These are phyloP conservation scores for Drosophila pallidifrons DNA, from an alignment of 1,140 invertebrate species.

Conservation along the genomic window DNA sequence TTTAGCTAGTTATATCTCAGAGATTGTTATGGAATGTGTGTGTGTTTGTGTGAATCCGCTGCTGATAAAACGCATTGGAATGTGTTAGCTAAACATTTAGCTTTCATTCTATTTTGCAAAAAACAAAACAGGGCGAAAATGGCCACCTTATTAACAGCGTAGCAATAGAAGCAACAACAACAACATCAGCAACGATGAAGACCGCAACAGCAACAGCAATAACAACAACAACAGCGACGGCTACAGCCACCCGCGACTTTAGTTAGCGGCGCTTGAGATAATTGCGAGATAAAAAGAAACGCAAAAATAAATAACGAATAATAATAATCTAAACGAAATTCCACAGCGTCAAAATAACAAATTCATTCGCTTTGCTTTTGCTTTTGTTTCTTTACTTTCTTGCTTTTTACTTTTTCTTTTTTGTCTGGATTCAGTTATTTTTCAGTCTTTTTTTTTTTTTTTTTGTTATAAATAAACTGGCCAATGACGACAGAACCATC, in stretches of 20 bases:
- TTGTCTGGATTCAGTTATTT: no score
- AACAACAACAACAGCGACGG: neutral
- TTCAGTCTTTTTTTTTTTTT: neutral
- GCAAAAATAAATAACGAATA: neutral
- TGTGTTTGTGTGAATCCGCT: neutral
- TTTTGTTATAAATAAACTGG: slow-evolving; percentile 35
- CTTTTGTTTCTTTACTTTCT: neutral
- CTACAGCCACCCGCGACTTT: slow-evolving; percentile 16
- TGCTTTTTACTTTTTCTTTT: neutral
- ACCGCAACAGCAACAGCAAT: slow-evolving; percentile 16
- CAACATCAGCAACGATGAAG: neutral
- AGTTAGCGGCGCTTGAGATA: slow-evolving; percentile 36
- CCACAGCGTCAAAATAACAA: slow-evolving; percentile 40
- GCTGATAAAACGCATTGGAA: slow-evolving; percentile 42
- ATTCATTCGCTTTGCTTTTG: slow-evolving; percentile 1
- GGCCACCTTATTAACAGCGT: slow-evolving; percentile 21
- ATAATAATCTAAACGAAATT: slow-evolving; percentile 39
- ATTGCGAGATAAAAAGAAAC: slow-evolving; percentile 34
- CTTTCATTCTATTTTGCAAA: slow-evolving; percentile 19
- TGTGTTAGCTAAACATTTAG: slow-evolving; percentile 42
- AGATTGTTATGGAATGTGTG: neutral
- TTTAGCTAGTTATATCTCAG: neutral
- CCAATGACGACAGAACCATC: slow-evolving; percentile 2
- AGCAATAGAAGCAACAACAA: no score
- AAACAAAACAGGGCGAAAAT: slow-evolving; percentile 20